Conservation (phyloP, 2,113 vertebrate genomes). For the Petrocephalus zakoni region DNA sequence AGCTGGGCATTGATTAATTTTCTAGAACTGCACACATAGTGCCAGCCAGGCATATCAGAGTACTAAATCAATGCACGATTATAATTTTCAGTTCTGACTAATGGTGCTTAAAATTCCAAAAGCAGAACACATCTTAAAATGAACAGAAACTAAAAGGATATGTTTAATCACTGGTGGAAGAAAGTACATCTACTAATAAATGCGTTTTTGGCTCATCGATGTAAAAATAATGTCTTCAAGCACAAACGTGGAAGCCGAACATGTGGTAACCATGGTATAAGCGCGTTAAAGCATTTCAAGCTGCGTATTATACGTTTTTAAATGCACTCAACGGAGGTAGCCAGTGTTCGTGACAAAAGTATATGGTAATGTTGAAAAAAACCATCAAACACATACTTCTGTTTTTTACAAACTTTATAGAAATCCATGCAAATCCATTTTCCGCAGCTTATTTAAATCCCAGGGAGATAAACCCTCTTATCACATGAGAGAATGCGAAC, state of each 20-base stretch:
- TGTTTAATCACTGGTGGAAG: neutral
- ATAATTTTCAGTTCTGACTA: neutral
- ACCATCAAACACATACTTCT: no score
- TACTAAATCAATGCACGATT: neutral
- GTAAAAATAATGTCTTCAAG: neutral
- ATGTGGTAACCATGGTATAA: neutral
- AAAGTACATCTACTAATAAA: neutral
- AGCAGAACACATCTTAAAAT: neutral
- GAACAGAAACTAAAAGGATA: neutral
- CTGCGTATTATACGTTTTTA: neutral
- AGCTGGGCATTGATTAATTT: neutral
- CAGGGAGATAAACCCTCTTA: neutral
- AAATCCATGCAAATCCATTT: neutral
- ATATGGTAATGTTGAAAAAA: no score
- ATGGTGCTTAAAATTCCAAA: neutral
- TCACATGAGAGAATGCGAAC: neutral
- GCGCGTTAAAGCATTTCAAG: neutral
- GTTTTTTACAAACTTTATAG: neutral
- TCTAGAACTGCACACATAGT: neutral
- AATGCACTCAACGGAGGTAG: neutral
- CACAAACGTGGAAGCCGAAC: neutral
- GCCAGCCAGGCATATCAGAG: neutral
- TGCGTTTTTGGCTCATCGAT: neutral
- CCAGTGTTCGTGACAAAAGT: neutral
- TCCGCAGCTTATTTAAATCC: neutral